A percentile compares a stretch with the other conserved stretches of the same genome.
phyloP scores from a whole-genome alignment of 2,113 vertebrate genomes.

The Dasyprocta punctata region DNA sequence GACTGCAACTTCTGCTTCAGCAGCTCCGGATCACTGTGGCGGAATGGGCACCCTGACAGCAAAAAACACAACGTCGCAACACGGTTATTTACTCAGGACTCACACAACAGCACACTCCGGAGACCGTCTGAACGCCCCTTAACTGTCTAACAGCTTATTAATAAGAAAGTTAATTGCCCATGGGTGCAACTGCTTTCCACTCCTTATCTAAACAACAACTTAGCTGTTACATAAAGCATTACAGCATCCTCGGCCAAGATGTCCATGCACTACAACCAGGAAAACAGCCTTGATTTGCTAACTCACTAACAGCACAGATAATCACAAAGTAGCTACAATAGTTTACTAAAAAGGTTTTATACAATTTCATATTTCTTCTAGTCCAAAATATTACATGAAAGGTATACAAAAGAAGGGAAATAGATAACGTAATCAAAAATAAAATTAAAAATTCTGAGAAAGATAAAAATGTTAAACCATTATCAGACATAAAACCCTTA shows the following conservation, averaged over 20 bases:
- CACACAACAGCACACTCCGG: conserved; percentile 66
- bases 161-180: conserved; percentile 84
- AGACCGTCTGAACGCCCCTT: conserved; percentile 77
- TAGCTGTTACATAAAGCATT: conserved; percentile 71
- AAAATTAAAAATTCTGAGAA: conserved; percentile 32
- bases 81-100: conserved; percentile 78
- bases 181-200: conserved; percentile 68
- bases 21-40: conserved; percentile 95
- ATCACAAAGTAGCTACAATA: conserved; percentile 30
- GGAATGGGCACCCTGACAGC: conserved; percentile 95
- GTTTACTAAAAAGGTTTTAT: conserved; percentile 6
- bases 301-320: conserved; percentile 46
- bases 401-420: neutral
- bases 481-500: conserved; percentile 26
- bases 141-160: conserved; percentile 84
- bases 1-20: conserved; percentile 97
- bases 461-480: neutral
- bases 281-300: conserved; percentile 64
- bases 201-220: conserved; percentile 77
- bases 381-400: conserved; percentile 27
- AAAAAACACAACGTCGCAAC: conserved; percentile 71
- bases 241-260: conserved; percentile 43
- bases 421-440: neutral
- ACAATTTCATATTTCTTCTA: neutral
- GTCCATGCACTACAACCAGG: conserved; percentile 42